Evolutionary conservation across 2,797 vertebrate species (phyloP).

Genomic region (Aselliscus stoliczkanus): DNA sequence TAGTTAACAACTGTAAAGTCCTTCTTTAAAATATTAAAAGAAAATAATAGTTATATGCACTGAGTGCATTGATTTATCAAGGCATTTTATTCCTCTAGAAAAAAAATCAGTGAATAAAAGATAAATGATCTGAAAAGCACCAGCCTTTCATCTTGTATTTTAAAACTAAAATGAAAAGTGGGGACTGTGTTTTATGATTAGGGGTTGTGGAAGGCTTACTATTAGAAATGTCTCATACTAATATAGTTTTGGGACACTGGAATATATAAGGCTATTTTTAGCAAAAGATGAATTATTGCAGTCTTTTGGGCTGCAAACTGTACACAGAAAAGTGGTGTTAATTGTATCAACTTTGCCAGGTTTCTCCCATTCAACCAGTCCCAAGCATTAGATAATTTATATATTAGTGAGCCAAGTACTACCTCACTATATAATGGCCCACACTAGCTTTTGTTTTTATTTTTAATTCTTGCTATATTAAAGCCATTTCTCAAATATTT

Average conservation of each 20-base stretch:
- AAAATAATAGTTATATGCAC: neutral
- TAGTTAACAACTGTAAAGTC: neutral
- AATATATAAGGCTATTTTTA: neutral
- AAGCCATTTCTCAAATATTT: slow-evolving; percentile 29
- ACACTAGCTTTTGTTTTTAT: neutral
- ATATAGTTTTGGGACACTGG: neutral
- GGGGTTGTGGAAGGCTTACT: neutral
- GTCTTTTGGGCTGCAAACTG: neutral
- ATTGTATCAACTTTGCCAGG: neutral
- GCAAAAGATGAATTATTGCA: neutral
- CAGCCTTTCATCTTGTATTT: neutral
- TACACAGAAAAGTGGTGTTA: neutral
- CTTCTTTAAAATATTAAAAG: neutral
- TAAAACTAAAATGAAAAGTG: neutral
- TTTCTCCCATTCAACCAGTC: neutral
- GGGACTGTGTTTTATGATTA: neutral
- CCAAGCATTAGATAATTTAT: neutral
- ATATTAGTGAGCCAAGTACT: neutral
- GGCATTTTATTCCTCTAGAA: neutral
- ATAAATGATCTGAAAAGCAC: neutral
- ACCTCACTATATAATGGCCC: neutral
- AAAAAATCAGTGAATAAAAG: neutral
- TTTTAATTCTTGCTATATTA: slow-evolving; percentile 5
- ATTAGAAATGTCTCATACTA: neutral
- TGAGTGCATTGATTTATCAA: neutral